These are phyloP conservation scores for Lepus oiostolus DNA, from an alignment of 2,797 vertebrate species.

Conservation along the genomic window DNA sequence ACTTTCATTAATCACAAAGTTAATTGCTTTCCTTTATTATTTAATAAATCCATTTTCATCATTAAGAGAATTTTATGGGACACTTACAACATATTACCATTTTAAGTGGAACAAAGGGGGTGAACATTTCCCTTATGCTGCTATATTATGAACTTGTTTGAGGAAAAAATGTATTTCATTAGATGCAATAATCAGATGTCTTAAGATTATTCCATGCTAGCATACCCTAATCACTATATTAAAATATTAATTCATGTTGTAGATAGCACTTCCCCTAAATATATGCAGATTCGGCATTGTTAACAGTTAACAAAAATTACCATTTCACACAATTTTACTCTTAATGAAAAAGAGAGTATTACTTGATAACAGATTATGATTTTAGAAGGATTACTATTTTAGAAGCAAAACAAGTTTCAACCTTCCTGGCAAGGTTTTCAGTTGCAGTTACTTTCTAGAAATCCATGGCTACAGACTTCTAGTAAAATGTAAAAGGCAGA, in stretches of 20 bases:
- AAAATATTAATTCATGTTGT: conserved; percentile 15
- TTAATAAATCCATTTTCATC: neutral
- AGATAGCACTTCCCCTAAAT: neutral
- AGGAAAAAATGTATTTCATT: conserved; percentile 6
- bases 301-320: neutral
- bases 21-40: neutral
- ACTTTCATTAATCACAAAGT: neutral
- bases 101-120: neutral
- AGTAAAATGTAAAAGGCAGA: conserved; percentile 43
- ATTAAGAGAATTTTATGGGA: neutral
- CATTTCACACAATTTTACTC: neutral
- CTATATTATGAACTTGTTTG: neutral
- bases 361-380: neutral
- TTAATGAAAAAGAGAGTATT: neutral
- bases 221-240: neutral
- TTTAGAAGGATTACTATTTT: neutral
- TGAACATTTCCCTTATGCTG: neutral
- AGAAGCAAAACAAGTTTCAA: neutral
- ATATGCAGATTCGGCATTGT: neutral
- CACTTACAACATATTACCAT: neutral
- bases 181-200: conserved; percentile 11
- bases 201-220: neutral
- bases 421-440: neutral
- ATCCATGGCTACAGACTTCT: neutral
- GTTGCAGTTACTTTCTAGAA: conserved; percentile 33